Base-by-base conservation (phyloP, 2,888 invertebrate genomes). In the Copidosoma aretas region DNA sequence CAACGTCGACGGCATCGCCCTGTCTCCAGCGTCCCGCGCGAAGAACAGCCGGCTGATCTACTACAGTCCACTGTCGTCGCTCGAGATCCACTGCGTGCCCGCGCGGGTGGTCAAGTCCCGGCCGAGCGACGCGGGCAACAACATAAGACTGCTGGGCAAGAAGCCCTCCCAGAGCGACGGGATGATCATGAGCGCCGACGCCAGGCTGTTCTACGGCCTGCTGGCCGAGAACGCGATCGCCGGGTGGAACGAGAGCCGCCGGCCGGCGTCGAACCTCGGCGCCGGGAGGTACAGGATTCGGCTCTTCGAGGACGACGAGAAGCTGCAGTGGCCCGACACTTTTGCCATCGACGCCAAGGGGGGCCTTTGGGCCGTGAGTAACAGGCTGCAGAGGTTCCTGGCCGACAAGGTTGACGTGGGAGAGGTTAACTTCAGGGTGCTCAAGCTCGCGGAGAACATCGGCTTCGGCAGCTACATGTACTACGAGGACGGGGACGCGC, bases 151-250 rank as follows among this genome's bases (percentile, higher is more conserved):
- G 73, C 81, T 90, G 54, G 91, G 91, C 0, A 77, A 82, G 1
- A 91, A 91, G 78, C 79, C 85, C 0, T 91, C 91, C 0, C 90
- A 91, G 81, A 89, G 89, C 0, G 91, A 90, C 77, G 91, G 91
- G 0, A 91, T 92, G 90, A 87, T 89, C 68, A 90, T 91, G 90
- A 91, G 91, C 75, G 87, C 90, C n/a, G 83, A 85, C 46, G 91
- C 91, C 2, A 80, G 88, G 14, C 84, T 93, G 15, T 92, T 90
- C 82, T 91, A 87, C 81, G 91, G 91, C 58, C 84, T 91, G 25
- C 81, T 92, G 67, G 88, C 88, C 60, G 88, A 89, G 75, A 89
- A 90, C 71, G 89, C 90, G 49, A 87, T 93, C 63, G 88, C 88
- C 24, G 88, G 87, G 82, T 91, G 91, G 91, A 89, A 92, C 80